These are phyloP conservation scores for Gonioctena quinquepunctata DNA, from an alignment of 1,140 invertebrate genomes.

Conservation along the genomic window DNA sequence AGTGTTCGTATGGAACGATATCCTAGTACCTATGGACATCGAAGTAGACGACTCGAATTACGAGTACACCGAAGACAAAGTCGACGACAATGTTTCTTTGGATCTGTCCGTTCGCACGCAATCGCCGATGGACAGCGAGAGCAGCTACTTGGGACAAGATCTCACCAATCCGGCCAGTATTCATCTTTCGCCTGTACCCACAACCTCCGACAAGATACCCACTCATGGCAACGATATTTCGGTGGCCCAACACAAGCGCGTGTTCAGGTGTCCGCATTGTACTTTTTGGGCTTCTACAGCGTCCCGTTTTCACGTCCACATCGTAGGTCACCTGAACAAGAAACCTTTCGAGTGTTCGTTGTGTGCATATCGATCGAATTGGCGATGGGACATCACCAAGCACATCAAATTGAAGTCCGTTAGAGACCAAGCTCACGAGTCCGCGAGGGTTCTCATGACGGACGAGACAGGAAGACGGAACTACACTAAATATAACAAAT, in stretches of 20 bases:
- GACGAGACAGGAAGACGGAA: conserved; percentile 88
- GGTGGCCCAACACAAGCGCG: conserved; percentile 56
- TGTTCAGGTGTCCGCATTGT: conserved; percentile 89
- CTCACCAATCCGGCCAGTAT: conserved; percentile 14
- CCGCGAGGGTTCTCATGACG: conserved; percentile 82
- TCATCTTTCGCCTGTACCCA: conserved; percentile 25
- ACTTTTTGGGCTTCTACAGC: conserved; percentile 88
- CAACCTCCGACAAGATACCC: conserved; percentile 49
- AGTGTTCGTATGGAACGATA: conserved; percentile 76
- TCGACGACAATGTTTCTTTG: conserved; percentile 46
- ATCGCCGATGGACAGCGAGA: conserved; percentile 49
- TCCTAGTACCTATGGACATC: conserved; percentile 54
- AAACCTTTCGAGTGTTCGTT: conserved; percentile 94
- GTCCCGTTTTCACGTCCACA: conserved; percentile 91
- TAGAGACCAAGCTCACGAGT: conserved; percentile 76
- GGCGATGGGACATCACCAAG: conserved; percentile 95
- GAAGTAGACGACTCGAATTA: conserved; percentile 55
- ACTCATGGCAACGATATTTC: conserved; percentile 55
- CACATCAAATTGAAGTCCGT: conserved; percentile 89
- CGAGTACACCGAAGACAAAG: conserved; percentile 44
- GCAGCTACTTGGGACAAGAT: conserved; percentile 40
- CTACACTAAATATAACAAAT: conserved; percentile 91
- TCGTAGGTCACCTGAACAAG: conserved; percentile 88
- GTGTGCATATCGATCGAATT: conserved; percentile 91
- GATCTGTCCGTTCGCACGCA: conserved; percentile 50